phyloP scores from a whole-genome alignment of 2,888 invertebrate genomes.

The Parthenolecanium corni region DNA sequence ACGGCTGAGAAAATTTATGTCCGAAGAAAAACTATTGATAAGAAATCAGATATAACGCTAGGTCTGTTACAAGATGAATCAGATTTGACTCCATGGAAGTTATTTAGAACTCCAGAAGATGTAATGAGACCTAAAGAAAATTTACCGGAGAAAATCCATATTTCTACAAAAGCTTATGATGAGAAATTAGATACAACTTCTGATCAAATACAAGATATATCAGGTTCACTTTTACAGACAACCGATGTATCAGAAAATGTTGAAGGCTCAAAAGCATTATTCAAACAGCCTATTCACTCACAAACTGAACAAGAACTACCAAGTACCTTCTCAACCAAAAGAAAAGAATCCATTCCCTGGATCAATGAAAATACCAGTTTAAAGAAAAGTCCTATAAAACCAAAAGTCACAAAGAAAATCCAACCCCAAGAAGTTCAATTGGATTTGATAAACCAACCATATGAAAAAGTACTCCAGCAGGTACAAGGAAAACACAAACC shows the following conservation, averaged over 20 bases:
- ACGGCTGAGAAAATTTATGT: not conserved
- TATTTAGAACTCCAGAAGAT: not conserved
- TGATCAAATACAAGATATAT: too few species aligned
- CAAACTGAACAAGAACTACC: constrained; percentile 38
- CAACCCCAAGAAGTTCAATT: constrained; percentile 40
- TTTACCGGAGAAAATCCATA: too few species aligned
- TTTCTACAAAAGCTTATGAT: too few species aligned
- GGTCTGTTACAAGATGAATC: not conserved
- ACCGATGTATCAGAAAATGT: too few species aligned
- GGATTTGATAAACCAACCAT: constrained; percentile 43
- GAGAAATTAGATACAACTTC: too few species aligned
- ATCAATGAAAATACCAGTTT: constrained; percentile 29
- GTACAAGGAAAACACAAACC: not conserved
- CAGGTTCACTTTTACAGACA: too few species aligned
- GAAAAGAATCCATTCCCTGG: constrained; percentile 34
- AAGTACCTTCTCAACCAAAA: constrained; percentile 33
- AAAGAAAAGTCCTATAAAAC: constrained; percentile 31
- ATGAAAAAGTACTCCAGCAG: not conserved
- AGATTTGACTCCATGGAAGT: constrained; percentile 35
- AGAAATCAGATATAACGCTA: constrained; percentile 30
- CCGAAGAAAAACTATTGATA: constrained; percentile 42
- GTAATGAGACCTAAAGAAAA: constrained; percentile 21
- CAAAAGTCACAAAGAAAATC: constrained; percentile 33
- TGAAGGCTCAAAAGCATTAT: too few species aligned
- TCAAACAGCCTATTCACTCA: constrained; percentile 34